phyloP scores from a whole-genome alignment of 1,140 invertebrate species.

The Bradynema listronoti region DNA sequence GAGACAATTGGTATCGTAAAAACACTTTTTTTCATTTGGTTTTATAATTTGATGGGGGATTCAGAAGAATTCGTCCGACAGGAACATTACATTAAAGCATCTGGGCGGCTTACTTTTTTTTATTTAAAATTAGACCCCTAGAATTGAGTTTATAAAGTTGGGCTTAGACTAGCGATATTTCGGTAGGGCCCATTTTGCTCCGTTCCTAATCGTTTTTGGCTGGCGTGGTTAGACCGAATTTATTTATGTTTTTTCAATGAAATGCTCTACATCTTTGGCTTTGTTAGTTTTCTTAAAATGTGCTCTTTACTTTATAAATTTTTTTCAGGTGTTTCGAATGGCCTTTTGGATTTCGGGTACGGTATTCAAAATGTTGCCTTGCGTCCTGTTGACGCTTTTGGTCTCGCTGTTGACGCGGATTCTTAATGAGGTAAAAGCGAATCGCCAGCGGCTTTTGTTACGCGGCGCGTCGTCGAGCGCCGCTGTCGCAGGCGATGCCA shows the following conservation, averaged over 20 bases:
- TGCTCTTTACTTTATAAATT: neutral
- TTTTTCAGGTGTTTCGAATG: constrained; percentile 46
- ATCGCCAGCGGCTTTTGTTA: constrained; percentile 32
- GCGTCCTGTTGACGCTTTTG: constrained; percentile 43
- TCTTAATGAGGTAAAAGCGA: constrained; percentile 47
- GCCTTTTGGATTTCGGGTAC: constrained; percentile 57
- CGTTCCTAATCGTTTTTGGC: neutral
- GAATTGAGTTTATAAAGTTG: no score
- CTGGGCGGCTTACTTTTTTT: no score
- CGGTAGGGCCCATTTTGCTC: no score
- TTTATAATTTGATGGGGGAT: no score
- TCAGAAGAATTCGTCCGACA: no score
- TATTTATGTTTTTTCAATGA: constrained; percentile 8
- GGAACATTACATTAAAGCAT: no score
- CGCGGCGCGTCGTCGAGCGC: constrained; percentile 3
- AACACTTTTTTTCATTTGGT: no score
- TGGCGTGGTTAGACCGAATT: constrained; percentile 22
- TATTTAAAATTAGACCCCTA: no score
- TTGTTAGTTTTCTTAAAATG: neutral
- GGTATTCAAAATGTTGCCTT: constrained; percentile 54
- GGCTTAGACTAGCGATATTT: no score
- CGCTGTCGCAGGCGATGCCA: constrained; percentile 1
- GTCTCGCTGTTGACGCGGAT: constrained; percentile 51
- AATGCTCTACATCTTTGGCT: neutral
- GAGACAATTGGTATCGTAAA: no score